A percentile compares a stretch with the other conserved stretches of the same genome.
phyloP scores from a whole-genome alignment of 2,888 invertebrate species.

The Podotricha telesiphe region DNA sequence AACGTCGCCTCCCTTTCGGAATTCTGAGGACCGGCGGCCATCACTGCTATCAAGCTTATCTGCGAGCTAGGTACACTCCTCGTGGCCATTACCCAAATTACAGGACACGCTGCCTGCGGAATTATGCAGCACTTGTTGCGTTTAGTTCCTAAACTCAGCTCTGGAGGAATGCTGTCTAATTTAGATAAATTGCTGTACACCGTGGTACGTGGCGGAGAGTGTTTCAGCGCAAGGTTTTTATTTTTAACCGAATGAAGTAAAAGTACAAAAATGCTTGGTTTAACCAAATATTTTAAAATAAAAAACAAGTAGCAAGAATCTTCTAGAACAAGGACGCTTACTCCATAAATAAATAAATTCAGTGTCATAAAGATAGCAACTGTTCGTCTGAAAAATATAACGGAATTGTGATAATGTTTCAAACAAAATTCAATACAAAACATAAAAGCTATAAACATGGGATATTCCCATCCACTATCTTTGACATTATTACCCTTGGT shows the following conservation, averaged over 20 bases:
- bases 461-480: slow-evolving; percentile 10
- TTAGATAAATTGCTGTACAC: slow-evolving; percentile 29
- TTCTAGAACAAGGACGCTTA: not conserved
- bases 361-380: not conserved
- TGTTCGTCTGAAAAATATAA: not conserved
- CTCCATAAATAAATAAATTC: too few relatives aligned
- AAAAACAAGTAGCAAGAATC: not conserved
- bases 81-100: slow-evolving; percentile 69
- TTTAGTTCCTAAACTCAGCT: slow-evolving; percentile 36
- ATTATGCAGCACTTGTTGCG: slow-evolving; percentile 43
- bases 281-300: too few relatives aligned
- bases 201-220: slow-evolving; percentile 13
- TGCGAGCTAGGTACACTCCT: slow-evolving; percentile 51
- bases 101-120: slow-evolving; percentile 50
- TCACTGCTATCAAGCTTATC: slow-evolving; percentile 59
- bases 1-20: slow-evolving; percentile 41
- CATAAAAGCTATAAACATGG: not conserved
- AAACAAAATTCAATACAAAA: not conserved
- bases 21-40: slow-evolving; percentile 44
- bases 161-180: slow-evolving; percentile 34
- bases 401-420: not conserved
- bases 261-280: not conserved
- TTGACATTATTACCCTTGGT: slow-evolving; percentile 20
- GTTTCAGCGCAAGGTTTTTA: slow-evolving; percentile 2
- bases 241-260: not conserved